Base-by-base conservation (phyloP, 1,140 invertebrate genomes). In the Drosophila serrata region DNA sequence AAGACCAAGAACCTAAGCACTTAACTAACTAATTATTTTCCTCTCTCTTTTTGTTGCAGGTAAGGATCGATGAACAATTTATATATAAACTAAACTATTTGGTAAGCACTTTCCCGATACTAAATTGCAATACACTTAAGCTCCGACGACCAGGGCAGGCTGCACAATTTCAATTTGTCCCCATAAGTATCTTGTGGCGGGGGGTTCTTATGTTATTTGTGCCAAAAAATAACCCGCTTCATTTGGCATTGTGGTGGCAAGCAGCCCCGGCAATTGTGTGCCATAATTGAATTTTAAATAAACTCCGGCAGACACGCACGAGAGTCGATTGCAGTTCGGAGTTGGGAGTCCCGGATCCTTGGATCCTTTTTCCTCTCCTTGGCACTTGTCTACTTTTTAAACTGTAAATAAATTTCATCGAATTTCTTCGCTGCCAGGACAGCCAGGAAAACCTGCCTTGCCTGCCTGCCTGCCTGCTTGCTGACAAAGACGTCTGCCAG, bases 201-300 rank as follows among this genome's bases (percentile, higher is more conserved):
- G 42, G 31, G 37, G 29, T n/a, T 17, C 13, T 70, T 72, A 29
- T 17, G 11, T 70, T 72, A 29, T 40, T 43, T 60, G 37, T 43
- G 45, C 35, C 51, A 37, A 35, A 53, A 49, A 57, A 53, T 31
- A 43, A 48, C 69, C 48, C 61, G 42, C 49, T 69, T 75, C 43
- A 64, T 65, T 79, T 80, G 69, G 29, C 62, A 45, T 42, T 69
- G 65, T 29, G 64, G 67, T 27, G 64, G 67, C 49, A 56, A 68
- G 46, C 68, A 58, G 29, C 31, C 45, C 57, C 62, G 40, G 53
- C 78, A 81, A 70, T 75, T 76, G 73, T 78, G 33, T 56, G 53
- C 63, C 72, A 88, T 92, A 92, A 92, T 92, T 92, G 91, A 92
- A 92, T 92, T 92, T 92, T 92, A 92, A 92, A 92, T 92, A 92